These are phyloP conservation scores for Chromis chromis DNA, from an alignment of 2,797 vertebrate species.

Conservation along the genomic window DNA sequence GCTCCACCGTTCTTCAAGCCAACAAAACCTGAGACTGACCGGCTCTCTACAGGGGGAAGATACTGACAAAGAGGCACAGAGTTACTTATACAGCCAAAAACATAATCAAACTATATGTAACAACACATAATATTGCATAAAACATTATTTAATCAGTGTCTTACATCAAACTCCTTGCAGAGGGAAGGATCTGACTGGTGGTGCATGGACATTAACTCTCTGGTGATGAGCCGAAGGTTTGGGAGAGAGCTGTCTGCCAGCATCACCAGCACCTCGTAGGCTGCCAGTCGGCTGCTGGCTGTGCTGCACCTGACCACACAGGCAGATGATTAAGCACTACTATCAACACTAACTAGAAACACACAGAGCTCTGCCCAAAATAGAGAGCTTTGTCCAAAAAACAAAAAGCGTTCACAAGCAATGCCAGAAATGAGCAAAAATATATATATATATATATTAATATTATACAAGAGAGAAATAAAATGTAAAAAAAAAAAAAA, in stretches of 20 bases:
- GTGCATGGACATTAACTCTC: conserved; percentile 96
- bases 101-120: neutral
- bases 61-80: conserved; percentile 81
- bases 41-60: conserved; percentile 96
- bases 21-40: conserved; percentile 95
- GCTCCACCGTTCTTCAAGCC: conserved; percentile 98
- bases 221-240: conserved; percentile 94
- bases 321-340: neutral
- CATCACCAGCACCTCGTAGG: conserved; percentile 98
- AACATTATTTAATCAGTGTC: conserved; percentile 21
- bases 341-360: neutral
- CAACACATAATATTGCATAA: neutral
- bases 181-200: conserved; percentile 97
- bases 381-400: neutral
- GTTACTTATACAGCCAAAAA: conserved; percentile 1
- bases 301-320: conserved; percentile 90
- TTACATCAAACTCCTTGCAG: conserved; percentile 98
- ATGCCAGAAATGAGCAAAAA: neutral
- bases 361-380: neutral
- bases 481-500: neutral
- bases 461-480: neutral
- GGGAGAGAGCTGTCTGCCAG: conserved; percentile 94
- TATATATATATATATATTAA: too few species aligned
- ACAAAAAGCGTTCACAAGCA: neutral
- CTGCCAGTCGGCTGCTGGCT: conserved; percentile 95